Evolutionary conservation across 2,797 vertebrate genomes (phyloP), one percentile per base, ranked within the genome.

Genomic region (Sebastes trivittatus): DNA sequence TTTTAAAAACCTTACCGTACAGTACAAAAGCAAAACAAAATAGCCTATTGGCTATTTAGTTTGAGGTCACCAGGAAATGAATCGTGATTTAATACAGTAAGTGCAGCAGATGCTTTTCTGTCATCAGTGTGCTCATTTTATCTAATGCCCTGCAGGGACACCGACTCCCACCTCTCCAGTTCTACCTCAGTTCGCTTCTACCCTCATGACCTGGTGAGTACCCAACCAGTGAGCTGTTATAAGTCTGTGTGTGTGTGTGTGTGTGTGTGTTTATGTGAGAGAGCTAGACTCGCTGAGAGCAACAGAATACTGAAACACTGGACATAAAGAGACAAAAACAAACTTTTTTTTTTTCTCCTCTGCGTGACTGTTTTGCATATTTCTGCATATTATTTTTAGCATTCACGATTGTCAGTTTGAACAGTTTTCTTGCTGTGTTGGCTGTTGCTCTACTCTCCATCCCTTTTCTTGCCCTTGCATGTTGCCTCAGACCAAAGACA

Each of bases 151-250:
- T 96, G 71, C 96, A 99, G 98, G 97, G 98, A 99, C 92, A 99
- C 98, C 25, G 98, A 99, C 95, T 99, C 98, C 95, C 98, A 99
- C 88, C 97, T 99, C 95, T 99, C 98, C 95, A 99, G 98, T 97
- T 99, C 98, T 99, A 99, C 98, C 98, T 99, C 98, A 98, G 98
- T 99, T 96, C 98, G 98, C 94, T 99, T 99, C 96, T 99, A 97
- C 94, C 97, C 98, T 95, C 98, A 99, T 92, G 98, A 99, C 96
- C 97, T 99, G 97, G 98, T 99, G 97, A 97, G 98, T 96, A 72
- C 67, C 88, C 60, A 75, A 72, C 72, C 46, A 63, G 34, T 72
- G 62, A 49, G 25, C 49, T 25, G 6, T 5, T 52, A 52, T 52
- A 52, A 18, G 29, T 23, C 23, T 23, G 23, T 23, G 22, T 23